Percentiles rank a stretch among this genome's conserved stretches.
phyloP scores from a whole-genome alignment of 2,113 vertebrate genomes.

The Nibea albiflora region DNA sequence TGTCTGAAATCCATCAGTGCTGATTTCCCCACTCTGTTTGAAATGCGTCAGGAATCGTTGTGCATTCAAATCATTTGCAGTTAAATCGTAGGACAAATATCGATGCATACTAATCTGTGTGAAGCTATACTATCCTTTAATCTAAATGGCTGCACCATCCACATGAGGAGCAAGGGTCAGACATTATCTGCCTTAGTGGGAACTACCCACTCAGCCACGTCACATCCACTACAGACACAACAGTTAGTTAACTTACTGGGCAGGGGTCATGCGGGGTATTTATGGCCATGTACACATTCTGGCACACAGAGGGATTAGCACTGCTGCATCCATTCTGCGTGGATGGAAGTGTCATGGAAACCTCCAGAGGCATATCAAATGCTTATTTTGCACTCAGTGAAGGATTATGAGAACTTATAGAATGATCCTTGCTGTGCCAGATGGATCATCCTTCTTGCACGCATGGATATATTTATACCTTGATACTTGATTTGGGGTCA shows the following conservation, averaged over 20 bases:
- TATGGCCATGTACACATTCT: constrained; percentile 7
- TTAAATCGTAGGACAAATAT: not conserved
- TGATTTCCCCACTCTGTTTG: too few relatives aligned
- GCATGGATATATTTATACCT: constrained; percentile 29
- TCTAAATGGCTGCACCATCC: not conserved
- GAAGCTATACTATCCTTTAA: not conserved
- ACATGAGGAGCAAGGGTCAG: not conserved
- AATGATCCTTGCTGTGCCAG: constrained; percentile 56
- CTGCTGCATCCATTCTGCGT: not conserved
- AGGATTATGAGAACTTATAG: constrained; percentile 63
- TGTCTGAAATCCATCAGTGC: too few relatives aligned
- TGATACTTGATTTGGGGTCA: constrained; percentile 34
- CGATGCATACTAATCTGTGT: not conserved
- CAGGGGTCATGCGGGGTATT: constrained; percentile 23
- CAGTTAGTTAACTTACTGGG: not conserved
- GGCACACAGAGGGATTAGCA: constrained; percentile 45
- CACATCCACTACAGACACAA: constrained; percentile 14
- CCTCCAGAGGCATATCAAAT: constrained; percentile 38
- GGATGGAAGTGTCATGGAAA: constrained; percentile 1
- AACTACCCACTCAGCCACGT: not conserved
- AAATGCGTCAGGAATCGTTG: too few relatives aligned
- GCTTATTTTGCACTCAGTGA: constrained; percentile 58
- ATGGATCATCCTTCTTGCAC: constrained; percentile 57
- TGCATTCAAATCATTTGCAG: too few relatives aligned
- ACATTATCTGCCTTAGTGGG: not conserved